Conservation (phyloP, 2,113 vertebrate species). For the Trogon surrucura region DNA sequence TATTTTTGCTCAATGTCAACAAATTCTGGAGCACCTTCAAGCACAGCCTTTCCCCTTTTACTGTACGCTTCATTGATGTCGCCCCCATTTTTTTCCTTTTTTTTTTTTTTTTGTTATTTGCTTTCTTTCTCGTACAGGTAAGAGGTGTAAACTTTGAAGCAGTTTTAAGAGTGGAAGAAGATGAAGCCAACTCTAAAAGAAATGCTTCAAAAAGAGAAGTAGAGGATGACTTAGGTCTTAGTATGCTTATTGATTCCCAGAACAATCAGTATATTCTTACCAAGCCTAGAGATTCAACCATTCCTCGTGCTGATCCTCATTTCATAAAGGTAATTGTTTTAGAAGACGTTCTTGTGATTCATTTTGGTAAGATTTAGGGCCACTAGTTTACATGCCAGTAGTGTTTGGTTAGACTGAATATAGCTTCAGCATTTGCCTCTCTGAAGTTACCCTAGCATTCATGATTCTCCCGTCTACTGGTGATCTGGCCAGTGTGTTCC, state of each 20-base stretch:
- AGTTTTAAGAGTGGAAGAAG: slow-evolving; percentile 92
- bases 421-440: background rate
- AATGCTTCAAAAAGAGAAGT: slow-evolving; percentile 84
- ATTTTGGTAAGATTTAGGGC: background rate
- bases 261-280: slow-evolving; percentile 98
- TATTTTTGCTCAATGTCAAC: background rate
- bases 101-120: background rate
- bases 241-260: slow-evolving; percentile 98
- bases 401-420: background rate
- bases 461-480: background rate
- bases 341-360: background rate
- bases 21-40: background rate
- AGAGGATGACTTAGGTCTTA: slow-evolving; percentile 90
- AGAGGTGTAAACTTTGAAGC: slow-evolving; percentile 97
- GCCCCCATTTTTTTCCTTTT: fast-evolving
- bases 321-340: slow-evolving; percentile 88
- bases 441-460: background rate
- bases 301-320: slow-evolving; percentile 93
- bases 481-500: background rate
- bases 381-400: background rate
- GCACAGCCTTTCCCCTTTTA: background rate
- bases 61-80: background rate
- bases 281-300: slow-evolving; percentile 94
- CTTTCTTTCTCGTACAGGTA: slow-evolving; percentile 74
- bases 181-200: slow-evolving; percentile 86